Conservation (phyloP, 1,140 invertebrate genomes). For the Thaumetopoea pityocampa region DNA sequence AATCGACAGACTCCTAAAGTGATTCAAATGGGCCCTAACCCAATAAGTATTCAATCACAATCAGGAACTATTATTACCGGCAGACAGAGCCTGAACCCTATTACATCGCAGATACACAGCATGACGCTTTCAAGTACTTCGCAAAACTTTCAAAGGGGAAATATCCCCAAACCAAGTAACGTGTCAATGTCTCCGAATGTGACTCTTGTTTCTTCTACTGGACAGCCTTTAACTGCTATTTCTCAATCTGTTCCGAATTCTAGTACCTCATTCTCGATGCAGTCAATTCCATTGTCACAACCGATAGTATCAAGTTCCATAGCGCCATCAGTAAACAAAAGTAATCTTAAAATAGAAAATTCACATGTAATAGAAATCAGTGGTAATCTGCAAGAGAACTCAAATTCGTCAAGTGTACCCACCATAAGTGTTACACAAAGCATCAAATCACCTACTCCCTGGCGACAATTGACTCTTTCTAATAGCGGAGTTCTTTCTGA, state of each 20-base stretch:
- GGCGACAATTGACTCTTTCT: slow-evolving; percentile 47
- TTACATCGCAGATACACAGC: slow-evolving; percentile 65
- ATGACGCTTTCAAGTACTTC: slow-evolving; percentile 54
- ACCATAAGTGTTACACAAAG: slow-evolving; percentile 67
- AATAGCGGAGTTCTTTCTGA: slow-evolving; percentile 34
- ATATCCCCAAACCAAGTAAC: slow-evolving; percentile 51
- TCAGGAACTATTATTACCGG: slow-evolving; percentile 42
- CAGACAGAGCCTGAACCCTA: slow-evolving; percentile 58
- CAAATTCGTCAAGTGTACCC: slow-evolving; percentile 49
- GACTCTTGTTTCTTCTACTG: slow-evolving; percentile 58
- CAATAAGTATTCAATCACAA: slow-evolving; percentile 46
- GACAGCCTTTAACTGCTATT: slow-evolving; percentile 66
- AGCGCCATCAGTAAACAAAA: slow-evolving; percentile 56
- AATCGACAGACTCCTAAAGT: slow-evolving; percentile 63
- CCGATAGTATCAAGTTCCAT: slow-evolving; percentile 68
- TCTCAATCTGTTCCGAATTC: slow-evolving; percentile 65
- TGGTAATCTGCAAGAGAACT: slow-evolving; percentile 60
- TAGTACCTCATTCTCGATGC: slow-evolving; percentile 53
- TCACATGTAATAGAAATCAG: slow-evolving; percentile 70
- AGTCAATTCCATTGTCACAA: slow-evolving; percentile 63
- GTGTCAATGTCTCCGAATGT: slow-evolving; percentile 62
- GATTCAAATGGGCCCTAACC: slow-evolving; percentile 55
- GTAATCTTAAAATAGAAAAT: slow-evolving; percentile 59
- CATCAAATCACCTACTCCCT: slow-evolving; percentile 66
- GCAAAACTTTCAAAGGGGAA: slow-evolving; percentile 49